Evolutionary conservation across 2,888 invertebrate genomes (phyloP).

Genomic region (Glyphotaelius pellucidus): DNA sequence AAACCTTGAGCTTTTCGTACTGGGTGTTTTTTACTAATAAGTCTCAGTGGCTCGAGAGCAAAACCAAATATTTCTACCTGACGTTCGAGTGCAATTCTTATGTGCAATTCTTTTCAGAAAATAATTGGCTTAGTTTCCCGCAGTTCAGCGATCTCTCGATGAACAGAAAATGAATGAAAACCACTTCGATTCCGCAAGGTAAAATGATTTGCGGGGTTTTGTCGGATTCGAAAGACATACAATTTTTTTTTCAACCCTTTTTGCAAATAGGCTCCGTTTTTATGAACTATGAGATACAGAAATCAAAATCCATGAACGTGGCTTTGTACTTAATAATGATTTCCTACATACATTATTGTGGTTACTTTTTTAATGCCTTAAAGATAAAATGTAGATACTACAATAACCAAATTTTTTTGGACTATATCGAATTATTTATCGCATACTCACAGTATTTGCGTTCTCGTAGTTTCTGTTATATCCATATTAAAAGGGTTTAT

Average conservation of each 20-base stretch:
- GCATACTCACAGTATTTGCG: neutral
- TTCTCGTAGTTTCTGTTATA: neutral
- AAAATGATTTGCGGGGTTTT: neutral
- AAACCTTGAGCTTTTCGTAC: neutral
- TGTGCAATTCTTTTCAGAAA: constrained; percentile 3
- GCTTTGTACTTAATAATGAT: neutral
- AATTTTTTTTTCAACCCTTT: neutral
- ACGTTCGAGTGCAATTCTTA: neutral
- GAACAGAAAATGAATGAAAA: neutral
- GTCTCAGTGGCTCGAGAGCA: neutral
- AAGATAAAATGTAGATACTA: neutral
- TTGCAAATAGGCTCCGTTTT: neutral
- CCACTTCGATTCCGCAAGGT: neutral
- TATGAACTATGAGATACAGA: neutral
- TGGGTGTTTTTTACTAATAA: neutral
- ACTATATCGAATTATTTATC: neutral
- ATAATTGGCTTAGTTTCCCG: constrained; percentile 20
- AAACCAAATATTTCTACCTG: neutral
- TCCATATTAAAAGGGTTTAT: neutral
- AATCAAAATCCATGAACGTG: neutral
- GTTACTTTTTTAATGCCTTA: neutral
- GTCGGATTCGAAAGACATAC: neutral
- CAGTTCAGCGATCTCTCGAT: neutral
- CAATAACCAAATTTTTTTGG: neutral
- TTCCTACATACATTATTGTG: neutral